phyloP scores from a whole-genome alignment of 2,113 vertebrate species.

The Osmerus eperlanus region DNA sequence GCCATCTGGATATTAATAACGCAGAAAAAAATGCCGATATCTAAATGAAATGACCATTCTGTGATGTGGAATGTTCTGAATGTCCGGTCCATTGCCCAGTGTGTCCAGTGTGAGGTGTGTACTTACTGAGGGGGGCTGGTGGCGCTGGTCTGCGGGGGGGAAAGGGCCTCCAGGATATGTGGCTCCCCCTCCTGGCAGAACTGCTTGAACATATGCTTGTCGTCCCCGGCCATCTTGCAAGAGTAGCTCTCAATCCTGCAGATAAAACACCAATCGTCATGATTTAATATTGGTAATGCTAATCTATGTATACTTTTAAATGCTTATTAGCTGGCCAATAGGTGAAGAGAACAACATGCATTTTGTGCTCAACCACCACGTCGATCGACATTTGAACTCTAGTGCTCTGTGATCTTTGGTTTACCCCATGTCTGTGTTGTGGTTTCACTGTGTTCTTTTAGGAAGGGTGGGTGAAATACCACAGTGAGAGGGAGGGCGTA shows the following conservation, averaged over 20 bases:
- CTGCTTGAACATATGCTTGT: slow-evolving; percentile 98
- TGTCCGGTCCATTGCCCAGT: neutral
- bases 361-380: no score
- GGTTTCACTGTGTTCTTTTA: neutral
- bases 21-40: no score
- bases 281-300: neutral
- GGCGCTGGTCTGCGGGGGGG: slow-evolving; percentile 86
- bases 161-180: slow-evolving; percentile 90
- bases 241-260: slow-evolving; percentile 95
- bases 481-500: slow-evolving; percentile 16
- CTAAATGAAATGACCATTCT: neutral
- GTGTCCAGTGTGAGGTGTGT: neutral
- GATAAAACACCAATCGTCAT: neutral
- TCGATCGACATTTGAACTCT: no score
- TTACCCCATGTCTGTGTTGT: neutral
- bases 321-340: neutral
- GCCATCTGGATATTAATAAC: no score
- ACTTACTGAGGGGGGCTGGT: slow-evolving; percentile 83
- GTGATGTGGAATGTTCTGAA: neutral
- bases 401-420: neutral
- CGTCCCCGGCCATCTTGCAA: slow-evolving; percentile 94
- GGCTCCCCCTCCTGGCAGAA: slow-evolving; percentile 97
- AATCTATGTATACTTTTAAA: neutral
- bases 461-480: slow-evolving; percentile 36
- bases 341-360: neutral